Evolutionary conservation across 2,113 vertebrate genomes (phyloP), one percentile per base, ranked within the genome.

Genomic region (Forbesichthys papilliferus): DNA sequence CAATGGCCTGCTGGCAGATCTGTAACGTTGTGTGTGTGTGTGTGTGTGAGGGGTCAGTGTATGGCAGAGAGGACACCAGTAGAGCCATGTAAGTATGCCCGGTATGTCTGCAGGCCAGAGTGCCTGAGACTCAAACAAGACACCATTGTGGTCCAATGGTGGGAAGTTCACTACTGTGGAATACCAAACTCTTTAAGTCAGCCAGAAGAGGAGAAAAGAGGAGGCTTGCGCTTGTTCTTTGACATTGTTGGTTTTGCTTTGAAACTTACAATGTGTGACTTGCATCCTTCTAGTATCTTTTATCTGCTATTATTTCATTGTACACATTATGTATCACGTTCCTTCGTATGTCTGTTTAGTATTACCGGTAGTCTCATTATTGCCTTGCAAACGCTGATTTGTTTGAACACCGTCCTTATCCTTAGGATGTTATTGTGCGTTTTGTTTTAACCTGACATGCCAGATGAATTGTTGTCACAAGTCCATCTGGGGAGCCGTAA

Each of bases 41-140:
- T 76, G 90, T 92, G 11, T 47, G 90, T 86, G 88, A 80, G 70
- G 73, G 79, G 69, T 81, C 69, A 60, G 79, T 75, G 73, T 68
- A 74, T 63, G 77, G 64, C 80, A 70, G 55, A 81, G 57, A 84
- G 71, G 75, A 77, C 77, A 82, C 90, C 42, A 20, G 92, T 89
- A 91, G 95, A 90, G 3, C 88, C 63, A 68, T 83, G 81, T 86
- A 86, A 86, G 68, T 85, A 67, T 94, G 92, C 34, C 67, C 64
- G 79, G 89, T 81, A 94, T 83, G 93, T 94, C 95, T 82, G 89
- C 94, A 94, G 91, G 94, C 95, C 90, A 95, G 92, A 84, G 95
- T 93, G 85, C 93, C 93, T 89, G 94, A 93, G 88, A 93, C 93
- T 89, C 94, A 91, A 90, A 93, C 91, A 86, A 94, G 94, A 83